Evolutionary conservation across 2,888 invertebrate genomes (phyloP).

Genomic region (Andrena camellia): DNA sequence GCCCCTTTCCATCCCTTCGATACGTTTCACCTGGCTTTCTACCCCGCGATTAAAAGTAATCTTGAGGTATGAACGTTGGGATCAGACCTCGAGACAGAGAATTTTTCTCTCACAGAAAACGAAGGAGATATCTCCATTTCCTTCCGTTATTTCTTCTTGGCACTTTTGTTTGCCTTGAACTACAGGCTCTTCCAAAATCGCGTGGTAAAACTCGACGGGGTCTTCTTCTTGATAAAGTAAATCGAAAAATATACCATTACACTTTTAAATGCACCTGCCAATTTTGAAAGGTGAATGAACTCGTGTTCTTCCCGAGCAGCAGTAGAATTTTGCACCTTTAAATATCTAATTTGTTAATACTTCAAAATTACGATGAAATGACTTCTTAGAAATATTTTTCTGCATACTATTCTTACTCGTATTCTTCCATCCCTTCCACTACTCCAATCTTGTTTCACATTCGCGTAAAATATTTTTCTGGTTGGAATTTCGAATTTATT

Average conservation of each 20-base stretch:
- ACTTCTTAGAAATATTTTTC: too few relatives aligned
- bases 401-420: neutral
- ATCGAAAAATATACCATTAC: too few relatives aligned
- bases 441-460: neutral
- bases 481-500: neutral
- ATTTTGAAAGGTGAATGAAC: too few relatives aligned
- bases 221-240: too few relatives aligned
- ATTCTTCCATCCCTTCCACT: neutral
- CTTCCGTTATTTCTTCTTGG: neutral
- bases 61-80: constrained; percentile 20
- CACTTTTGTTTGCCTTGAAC: neutral
- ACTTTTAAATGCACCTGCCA: too few relatives aligned
- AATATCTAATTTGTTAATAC: too few relatives aligned
- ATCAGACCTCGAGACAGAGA: neutral
- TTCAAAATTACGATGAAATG: too few relatives aligned
- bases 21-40: constrained; percentile 58
- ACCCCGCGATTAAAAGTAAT: constrained; percentile 64
- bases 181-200: neutral
- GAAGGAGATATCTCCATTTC: neutral
- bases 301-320: neutral
- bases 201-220: too few relatives aligned
- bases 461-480: neutral
- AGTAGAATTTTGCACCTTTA: too few relatives aligned
- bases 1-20: constrained; percentile 61
- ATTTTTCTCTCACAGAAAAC: neutral